Evolutionary conservation across 92 coral and sea anemone genomes (phyloP), one percentile per base, ranked within the genome.

Genomic region (Actinostola sp.): DNA sequence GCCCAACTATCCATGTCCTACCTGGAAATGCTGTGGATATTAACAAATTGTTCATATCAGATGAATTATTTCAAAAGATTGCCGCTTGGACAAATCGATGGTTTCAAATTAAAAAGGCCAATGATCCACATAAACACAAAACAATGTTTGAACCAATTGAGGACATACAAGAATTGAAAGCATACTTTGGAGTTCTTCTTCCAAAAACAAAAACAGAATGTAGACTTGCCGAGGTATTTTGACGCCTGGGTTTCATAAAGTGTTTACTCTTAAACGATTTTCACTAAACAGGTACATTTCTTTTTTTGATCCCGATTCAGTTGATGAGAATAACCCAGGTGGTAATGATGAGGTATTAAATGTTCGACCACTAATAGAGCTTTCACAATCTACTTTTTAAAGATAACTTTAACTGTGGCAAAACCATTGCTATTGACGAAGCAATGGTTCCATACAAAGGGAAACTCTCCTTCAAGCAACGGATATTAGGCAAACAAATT

Each of bases 361-460:
- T 43, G 46, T 82, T 45, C 44, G 71, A 39, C 82, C 78, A 20
- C 60, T 69, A 38, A 48, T 75, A 28, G 44, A 77, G 24, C 71
- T 61, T 42, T 39, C 70, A 52, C 62, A 77, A 48, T 24, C 52
- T 28, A 67, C 51, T 30, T 84, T 52, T 34, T 46, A 63, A 42
- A 66, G 41, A 39, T 26, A 55, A 71, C 13, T 84, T 64, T 49
- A 77, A 78, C 63, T 84, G 81, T 60, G 54, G 67, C 17, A 67
- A 68, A 61, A 61, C 38, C 35, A 42, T 68, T 33, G 33, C 81
- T 33, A 68, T 72, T 72, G 89, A 78, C n/a, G 78, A 85, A 76
- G 73, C 73, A 19, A 83, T 83, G 88, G 56, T 83, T 31, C 78
- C 54, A n/a, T 76, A 14, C 41, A 83, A 76, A 46, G 79, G 75